Percentiles rank a stretch among this genome's conserved stretches.
Conservation (phyloP, 2,888 invertebrate species). For the Chromoteleia sp. region DNA sequence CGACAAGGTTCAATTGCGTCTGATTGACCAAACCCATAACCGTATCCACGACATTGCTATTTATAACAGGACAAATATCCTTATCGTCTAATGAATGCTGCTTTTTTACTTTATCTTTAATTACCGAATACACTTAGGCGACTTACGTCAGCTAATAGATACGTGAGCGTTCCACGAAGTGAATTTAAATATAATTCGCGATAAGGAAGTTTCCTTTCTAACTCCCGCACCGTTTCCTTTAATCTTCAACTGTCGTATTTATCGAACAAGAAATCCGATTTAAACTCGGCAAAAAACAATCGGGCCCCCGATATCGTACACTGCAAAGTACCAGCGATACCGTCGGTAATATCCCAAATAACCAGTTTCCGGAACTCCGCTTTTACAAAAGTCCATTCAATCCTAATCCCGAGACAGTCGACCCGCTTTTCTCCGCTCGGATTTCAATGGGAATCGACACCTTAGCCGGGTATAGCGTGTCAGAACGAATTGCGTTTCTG, state of each 20-base stretch:
- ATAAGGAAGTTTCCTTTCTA: constrained; percentile 66
- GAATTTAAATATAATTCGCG: constrained; percentile 66
- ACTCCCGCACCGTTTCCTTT: constrained; percentile 54
- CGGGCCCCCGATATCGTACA: constrained; percentile 26
- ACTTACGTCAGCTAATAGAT: constrained; percentile 67
- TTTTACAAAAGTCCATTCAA: constrained; percentile 41
- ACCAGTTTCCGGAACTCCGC: constrained; percentile 50
- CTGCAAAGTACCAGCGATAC: constrained; percentile 36
- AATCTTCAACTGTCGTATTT: constrained; percentile 60
- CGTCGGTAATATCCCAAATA: constrained; percentile 49
- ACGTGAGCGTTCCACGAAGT: constrained; percentile 54
- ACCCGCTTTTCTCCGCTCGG: constrained; percentile 46
- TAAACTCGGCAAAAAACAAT: constrained; percentile 42
- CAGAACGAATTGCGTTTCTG: constrained; percentile 10
- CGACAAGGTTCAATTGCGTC: constrained; percentile 19
- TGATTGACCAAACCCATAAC: constrained; percentile 33
- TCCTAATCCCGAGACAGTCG: constrained; percentile 53
- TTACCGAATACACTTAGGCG: constrained; percentile 67
- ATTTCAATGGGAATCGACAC: constrained; percentile 38
- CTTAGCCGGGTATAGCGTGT: constrained; percentile 27
- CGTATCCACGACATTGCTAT: constrained; percentile 46
- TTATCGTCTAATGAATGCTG: constrained; percentile 65
- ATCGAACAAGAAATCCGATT: constrained; percentile 62
- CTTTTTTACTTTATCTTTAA: constrained; percentile 69
- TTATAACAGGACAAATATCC: constrained; percentile 42